Evolutionary conservation across 2,888 invertebrate species (phyloP).

Genomic region (Meandrusa payeni): DNA sequence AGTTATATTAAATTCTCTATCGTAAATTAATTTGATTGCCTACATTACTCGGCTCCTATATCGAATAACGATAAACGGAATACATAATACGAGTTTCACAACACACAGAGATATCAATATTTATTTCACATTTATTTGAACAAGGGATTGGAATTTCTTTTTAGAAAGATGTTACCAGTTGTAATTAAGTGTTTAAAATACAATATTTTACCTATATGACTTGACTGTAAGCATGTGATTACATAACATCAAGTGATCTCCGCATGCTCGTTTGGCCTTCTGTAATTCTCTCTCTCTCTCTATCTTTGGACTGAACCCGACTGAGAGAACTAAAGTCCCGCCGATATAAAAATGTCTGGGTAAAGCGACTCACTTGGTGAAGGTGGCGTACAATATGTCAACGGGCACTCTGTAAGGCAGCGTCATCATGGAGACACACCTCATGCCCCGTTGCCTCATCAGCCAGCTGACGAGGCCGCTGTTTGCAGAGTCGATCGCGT

Average conservation of each 20-base stretch:
- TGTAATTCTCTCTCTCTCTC: no score
- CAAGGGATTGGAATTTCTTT: conserved; percentile 1
- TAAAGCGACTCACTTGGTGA: conserved; percentile 89
- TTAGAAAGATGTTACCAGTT: background rate
- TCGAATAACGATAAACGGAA: conserved; percentile 6
- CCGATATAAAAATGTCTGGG: no score
- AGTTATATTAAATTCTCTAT: no score
- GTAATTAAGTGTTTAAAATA: no score
- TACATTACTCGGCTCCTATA: conserved; percentile 3
- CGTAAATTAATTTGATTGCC: conserved; percentile 1
- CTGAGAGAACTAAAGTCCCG: no score
- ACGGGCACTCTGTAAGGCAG: conserved; percentile 94
- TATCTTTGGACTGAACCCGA: no score
- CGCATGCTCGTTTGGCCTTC: no score
- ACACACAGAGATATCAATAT: conserved; percentile 4
- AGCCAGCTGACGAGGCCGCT: conserved; percentile 95
- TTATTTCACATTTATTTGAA: conserved; percentile 14
- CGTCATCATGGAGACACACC: conserved; percentile 88
- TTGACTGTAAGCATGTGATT: no score
- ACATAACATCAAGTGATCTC: no score
- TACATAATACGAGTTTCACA: conserved; percentile 3
- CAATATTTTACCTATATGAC: no score
- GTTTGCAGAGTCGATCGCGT: conserved; percentile 95
- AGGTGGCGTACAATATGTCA: conserved; percentile 92
- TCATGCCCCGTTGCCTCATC: conserved; percentile 90